Conservation (phyloP, 2,113 vertebrate species). For the Pygathrix nemaeus region DNA sequence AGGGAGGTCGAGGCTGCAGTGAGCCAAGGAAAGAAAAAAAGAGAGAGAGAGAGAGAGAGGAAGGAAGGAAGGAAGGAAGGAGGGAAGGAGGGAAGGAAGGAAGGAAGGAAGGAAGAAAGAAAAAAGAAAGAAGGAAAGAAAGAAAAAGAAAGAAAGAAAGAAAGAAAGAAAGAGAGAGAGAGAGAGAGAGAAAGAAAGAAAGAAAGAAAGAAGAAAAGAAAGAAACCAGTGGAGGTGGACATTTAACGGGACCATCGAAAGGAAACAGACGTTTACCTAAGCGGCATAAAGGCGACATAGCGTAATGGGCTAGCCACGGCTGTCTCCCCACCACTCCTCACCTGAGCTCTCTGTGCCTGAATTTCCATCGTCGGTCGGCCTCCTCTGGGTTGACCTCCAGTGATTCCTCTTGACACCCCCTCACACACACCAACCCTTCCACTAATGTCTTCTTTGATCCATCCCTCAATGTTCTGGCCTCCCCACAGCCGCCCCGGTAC, state of each 20-base stretch:
- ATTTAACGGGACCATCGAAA: neutral
- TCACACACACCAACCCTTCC: neutral
- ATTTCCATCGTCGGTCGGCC: neutral
- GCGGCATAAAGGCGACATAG: neutral
- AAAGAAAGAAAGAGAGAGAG: too few species aligned
- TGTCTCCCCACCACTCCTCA: neutral
- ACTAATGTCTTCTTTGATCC: neutral
- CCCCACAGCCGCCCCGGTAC: conserved; percentile 63
- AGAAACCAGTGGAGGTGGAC: neutral
- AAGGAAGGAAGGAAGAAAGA: accelerated
- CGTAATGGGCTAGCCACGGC: neutral
- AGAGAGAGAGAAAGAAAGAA: accelerated
- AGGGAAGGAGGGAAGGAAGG: accelerated
- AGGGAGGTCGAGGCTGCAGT: too few species aligned
- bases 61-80: too few species aligned
- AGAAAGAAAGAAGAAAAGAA: too few species aligned
- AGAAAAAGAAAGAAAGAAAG: too few species aligned
- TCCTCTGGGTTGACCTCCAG: neutral
- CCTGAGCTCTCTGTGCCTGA: neutral
- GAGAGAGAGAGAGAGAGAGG: too few species aligned
- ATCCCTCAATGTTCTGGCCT: neutral
- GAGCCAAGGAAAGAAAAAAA: too few species aligned
- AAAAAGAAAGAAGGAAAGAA: too few species aligned
- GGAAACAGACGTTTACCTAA: neutral
- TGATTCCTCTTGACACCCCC: neutral